phyloP scores from a whole-genome alignment of 2,888 invertebrate genomes.

The Limnephilus marmoratus region DNA sequence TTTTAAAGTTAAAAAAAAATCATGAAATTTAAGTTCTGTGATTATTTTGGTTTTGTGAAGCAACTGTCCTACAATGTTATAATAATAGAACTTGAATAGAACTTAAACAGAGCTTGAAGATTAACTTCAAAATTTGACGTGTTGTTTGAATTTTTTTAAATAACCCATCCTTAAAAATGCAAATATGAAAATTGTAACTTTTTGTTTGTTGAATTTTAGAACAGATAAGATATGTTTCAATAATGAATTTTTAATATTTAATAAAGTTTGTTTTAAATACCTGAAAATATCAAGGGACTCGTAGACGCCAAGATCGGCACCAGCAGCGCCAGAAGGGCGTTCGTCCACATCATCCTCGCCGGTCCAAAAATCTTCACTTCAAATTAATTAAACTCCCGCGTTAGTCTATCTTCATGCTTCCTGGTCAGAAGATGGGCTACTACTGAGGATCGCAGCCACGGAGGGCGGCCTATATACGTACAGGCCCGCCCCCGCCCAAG shows the following conservation, averaged over 20 bases:
- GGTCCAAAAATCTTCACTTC: background rate
- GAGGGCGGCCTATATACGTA: conserved; percentile 49
- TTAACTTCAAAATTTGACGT: too few species aligned
- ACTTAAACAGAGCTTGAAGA: too few species aligned
- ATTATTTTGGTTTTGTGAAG: too few species aligned
- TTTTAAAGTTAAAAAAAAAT: too few species aligned
- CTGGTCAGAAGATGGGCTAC: conserved; percentile 14
- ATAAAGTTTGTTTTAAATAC: conserved; percentile 10
- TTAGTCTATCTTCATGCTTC: background rate
- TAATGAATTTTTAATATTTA: background rate
- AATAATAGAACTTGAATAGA: too few species aligned
- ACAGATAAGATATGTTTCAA: too few species aligned
- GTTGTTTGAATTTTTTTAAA: too few species aligned
- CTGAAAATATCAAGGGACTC: conserved; percentile 32
- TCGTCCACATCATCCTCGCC: background rate
- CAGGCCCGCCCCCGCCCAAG: conserved; percentile 32
- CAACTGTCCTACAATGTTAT: too few species aligned
- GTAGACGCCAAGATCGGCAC: conserved; percentile 36
- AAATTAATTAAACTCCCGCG: background rate
- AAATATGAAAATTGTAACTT: too few species aligned
- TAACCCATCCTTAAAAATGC: too few species aligned
- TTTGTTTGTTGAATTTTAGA: too few species aligned
- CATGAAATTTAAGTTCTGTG: too few species aligned
- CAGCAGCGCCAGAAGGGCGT: conserved; percentile 25
- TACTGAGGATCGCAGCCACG: conserved; percentile 15